These are phyloP conservation scores for Ranitomeya variabilis DNA, from an alignment of 2,113 vertebrate genomes.

Conservation along the genomic window DNA sequence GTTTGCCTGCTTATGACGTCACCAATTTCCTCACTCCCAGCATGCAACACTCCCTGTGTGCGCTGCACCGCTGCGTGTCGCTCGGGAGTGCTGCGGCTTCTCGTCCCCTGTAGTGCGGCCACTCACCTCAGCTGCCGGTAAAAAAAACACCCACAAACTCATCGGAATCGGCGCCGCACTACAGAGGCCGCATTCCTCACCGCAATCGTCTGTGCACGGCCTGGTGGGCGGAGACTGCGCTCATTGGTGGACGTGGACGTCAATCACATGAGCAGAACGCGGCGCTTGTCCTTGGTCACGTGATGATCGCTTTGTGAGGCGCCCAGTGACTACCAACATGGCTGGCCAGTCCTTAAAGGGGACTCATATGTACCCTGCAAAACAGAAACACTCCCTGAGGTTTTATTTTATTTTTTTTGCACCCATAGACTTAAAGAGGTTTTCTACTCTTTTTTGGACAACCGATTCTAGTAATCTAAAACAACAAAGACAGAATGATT, in stretches of 20 bases:
- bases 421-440: too few relatives aligned
- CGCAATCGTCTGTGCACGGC: not conserved
- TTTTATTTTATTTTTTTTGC: too few relatives aligned
- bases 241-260: not conserved
- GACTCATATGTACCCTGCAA: too few relatives aligned
- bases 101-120: not conserved
- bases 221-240: not conserved
- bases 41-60: not conserved
- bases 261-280: not conserved
- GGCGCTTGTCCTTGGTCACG: not conserved
- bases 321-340: not conserved
- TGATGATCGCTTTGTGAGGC: not conserved
- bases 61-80: not conserved
- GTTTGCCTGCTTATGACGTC: constrained; percentile 17
- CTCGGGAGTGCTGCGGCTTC: not conserved
- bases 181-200: not conserved
- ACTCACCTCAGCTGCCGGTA: not conserved
- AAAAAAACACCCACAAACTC: not conserved
- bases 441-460: too few relatives aligned
- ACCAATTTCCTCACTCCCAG: not conserved
- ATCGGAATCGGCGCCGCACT: not conserved
- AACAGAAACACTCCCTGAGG: too few relatives aligned
- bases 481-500: too few relatives aligned
- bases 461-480: too few relatives aligned
- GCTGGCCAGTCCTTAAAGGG: too few relatives aligned